Percentiles rank a stretch among this genome's conserved stretches.
These are phyloP conservation scores for Busseola fusca DNA, from an alignment of 2,888 invertebrate species.

Conservation along the genomic window DNA sequence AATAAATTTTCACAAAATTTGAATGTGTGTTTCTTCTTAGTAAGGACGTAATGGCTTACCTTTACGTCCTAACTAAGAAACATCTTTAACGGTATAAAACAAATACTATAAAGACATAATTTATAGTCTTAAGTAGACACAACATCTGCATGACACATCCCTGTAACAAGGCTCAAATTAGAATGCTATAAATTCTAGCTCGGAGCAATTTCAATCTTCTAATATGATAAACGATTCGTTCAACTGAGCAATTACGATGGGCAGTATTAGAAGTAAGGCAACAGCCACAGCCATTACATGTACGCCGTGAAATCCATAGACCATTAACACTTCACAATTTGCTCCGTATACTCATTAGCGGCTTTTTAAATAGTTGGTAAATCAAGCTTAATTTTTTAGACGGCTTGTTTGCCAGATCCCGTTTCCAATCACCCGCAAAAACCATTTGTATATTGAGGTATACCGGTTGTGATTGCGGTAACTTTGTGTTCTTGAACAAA, in stretches of 20 bases:
- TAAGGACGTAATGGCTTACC: too few relatives aligned
- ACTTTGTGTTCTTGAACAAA: constrained; percentile 49
- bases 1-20: too few relatives aligned
- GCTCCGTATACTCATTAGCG: constrained; percentile 63
- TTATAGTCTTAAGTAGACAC: constrained; percentile 46
- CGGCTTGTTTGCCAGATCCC: constrained; percentile 47
- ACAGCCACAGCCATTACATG: constrained; percentile 68
- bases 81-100: neutral
- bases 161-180: constrained; percentile 71
- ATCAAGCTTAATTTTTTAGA: constrained; percentile 42
- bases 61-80: neutral
- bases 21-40: too few relatives aligned
- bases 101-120: constrained; percentile 34
- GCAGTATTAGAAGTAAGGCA: constrained; percentile 72
- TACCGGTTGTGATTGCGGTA: constrained; percentile 58
- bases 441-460: constrained; percentile 38
- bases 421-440: constrained; percentile 56
- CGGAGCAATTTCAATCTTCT: constrained; percentile 76
- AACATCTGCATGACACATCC: constrained; percentile 61
- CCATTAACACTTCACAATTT: constrained; percentile 78
- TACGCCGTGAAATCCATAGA: constrained; percentile 75
- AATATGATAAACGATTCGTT: constrained; percentile 86
- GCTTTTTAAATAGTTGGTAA: constrained; percentile 49
- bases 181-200: constrained; percentile 73
- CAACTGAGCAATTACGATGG: constrained; percentile 79